Base-by-base conservation (phyloP, 2,113 vertebrate genomes). In the Sinosuthora webbiana region DNA sequence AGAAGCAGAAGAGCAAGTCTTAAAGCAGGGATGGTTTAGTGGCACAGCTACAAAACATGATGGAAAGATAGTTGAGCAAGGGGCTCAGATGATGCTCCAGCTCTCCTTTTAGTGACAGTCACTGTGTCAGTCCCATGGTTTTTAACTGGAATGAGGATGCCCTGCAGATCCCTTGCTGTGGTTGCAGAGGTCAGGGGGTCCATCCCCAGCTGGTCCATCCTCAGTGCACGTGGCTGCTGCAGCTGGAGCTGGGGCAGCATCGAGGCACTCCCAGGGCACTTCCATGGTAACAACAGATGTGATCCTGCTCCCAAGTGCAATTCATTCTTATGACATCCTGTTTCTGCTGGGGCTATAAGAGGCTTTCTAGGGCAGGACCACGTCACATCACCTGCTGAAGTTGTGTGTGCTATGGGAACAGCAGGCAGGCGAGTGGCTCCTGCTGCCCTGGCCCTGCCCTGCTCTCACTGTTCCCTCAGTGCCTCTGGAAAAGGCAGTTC, bases 211-310 rank as follows among this genome's bases (percentile, higher is more conserved):
- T 13, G 6, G 3, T 59, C 33, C 60, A 17, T 39, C 44, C 45
- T 47, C 77, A 30, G 52, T 3, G 9, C 45, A 33, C 0, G 2
- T 12, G 31, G 33, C 41, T 55, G 55, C 57, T 42, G 49, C 57
- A 47, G n/a, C 30, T 2, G 0, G 25, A 56, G 35, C 76, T 50
- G 59, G 49, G 59, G 18, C 4, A 13, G 68, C 37, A 21, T 16
- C 0, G 0, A 39, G 59, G 27, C 50, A 33, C 15, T 20, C 44
- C 22, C 11, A 12, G 59, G 52, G 10, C 52, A 45, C 13, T 1
- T 16, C 68, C 44, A 13, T 0, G 4, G 44, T 5, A 37, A 57
- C 1, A 3, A 5, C 52, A 81, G 18, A 18, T 1, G 2, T 23
- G 50, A 37, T 73, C 22, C 68, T 44, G 52, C 33, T 59, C 52